A percentile compares a stretch with the other conserved stretches of the same genome.
phyloP scores from a whole-genome alignment of 2,113 vertebrate species.

The Tympanuchus pallidicinctus region DNA sequence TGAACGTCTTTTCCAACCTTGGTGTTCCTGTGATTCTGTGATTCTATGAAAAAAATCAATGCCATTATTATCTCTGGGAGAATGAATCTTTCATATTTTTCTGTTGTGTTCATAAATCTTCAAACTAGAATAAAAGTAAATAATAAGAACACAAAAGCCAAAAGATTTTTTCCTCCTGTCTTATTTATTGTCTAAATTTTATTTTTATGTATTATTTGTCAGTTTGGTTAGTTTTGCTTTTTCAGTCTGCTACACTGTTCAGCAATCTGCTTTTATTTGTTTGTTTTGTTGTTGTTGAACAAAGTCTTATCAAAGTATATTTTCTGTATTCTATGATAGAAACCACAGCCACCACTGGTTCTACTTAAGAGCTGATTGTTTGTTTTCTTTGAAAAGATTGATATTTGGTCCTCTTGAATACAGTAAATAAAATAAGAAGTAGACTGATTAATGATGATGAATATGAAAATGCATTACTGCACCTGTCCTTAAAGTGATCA shows the following conservation, averaged over 20 bases:
- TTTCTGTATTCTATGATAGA: slow-evolving; percentile 21
- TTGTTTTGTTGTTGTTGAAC: not conserved
- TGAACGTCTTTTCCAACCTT: too few species aligned
- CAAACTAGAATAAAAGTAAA: not conserved
- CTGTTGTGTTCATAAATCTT: not conserved
- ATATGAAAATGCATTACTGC: not conserved
- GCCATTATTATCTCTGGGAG: not conserved
- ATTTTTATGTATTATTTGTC: not conserved
- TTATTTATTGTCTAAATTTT: slow-evolving; percentile 10
- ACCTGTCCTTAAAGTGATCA: not conserved
- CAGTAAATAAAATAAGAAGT: not conserved
- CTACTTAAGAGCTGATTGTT: not conserved
- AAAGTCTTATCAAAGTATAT: not conserved
- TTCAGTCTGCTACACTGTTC: slow-evolving; percentile 15
- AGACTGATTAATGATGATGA: not conserved
- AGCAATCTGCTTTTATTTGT: not conserved
- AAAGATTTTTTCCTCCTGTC: not conserved
- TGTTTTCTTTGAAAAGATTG: not conserved
- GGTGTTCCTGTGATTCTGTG: too few species aligned
- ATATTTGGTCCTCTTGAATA: not conserved
- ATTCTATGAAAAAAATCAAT: not conserved
- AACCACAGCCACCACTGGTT: accelerated
- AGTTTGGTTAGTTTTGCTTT: not conserved
- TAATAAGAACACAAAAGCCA: not conserved
- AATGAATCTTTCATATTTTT: not conserved